These are phyloP conservation scores for Diadema setosum DNA, from an alignment of 35 echinoderm and acorn worm genomes.

Conservation along the genomic window DNA sequence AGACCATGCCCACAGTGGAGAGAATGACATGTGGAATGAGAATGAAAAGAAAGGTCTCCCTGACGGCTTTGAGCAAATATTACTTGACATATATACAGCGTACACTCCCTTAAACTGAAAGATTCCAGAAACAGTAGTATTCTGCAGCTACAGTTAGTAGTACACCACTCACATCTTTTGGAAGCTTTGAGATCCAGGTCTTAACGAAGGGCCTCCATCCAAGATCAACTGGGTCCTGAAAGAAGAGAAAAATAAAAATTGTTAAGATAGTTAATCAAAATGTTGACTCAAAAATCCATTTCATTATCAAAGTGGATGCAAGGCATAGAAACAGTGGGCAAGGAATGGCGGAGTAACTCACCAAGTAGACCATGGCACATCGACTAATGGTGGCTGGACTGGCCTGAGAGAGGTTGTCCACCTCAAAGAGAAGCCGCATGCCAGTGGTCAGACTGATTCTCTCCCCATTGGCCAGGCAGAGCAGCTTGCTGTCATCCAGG, in stretches of 20 bases:
- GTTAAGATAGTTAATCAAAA: background rate
- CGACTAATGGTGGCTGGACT: slow-evolving; percentile 99
- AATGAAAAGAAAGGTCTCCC: too few relatives aligned
- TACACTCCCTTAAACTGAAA: too few relatives aligned
- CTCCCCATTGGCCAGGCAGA: slow-evolving; percentile 93
- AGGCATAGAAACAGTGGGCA: background rate
- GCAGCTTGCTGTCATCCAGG: slow-evolving; percentile 90
- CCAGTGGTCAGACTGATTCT: slow-evolving; percentile 78
- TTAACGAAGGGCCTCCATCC: slow-evolving; percentile 92
- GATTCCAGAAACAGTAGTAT: too few relatives aligned
- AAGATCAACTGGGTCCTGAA: slow-evolving; percentile 92
- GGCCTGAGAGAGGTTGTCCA: slow-evolving; percentile 95
- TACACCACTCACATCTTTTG: slow-evolving; percentile 86
- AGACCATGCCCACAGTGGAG: too few relatives aligned
- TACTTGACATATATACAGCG: too few relatives aligned
- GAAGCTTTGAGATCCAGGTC: slow-evolving; percentile 81
- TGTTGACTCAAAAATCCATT: background rate
- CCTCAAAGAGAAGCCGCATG: slow-evolving; percentile 96
- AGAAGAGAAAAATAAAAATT: background rate
- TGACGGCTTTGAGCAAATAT: too few relatives aligned
- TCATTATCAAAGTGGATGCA: background rate
- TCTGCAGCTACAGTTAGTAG: too few relatives aligned
- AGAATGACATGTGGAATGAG: too few relatives aligned
- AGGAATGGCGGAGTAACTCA: slow-evolving; percentile 30
- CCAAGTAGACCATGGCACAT: slow-evolving; percentile 99